Evolutionary conservation across 2,113 vertebrate species (phyloP).

Genomic region (Anoplopoma fimbria): DNA sequence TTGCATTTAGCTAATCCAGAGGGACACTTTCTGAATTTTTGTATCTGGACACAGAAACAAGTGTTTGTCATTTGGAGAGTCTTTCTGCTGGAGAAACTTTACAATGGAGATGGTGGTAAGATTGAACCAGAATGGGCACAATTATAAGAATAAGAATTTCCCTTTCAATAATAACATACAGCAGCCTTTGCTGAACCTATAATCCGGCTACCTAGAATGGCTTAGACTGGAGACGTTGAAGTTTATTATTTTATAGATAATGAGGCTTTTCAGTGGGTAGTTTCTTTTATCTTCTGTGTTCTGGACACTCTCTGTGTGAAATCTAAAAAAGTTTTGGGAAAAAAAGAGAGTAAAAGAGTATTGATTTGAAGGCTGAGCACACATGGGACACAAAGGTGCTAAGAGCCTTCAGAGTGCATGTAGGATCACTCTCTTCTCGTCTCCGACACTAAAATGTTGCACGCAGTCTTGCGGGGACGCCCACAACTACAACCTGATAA

Average conservation of each 20-base stretch:
- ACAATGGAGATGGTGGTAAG: background rate
- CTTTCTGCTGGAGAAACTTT: background rate
- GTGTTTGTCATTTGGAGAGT: background rate
- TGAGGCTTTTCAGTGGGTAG: background rate
- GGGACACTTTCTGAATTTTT: background rate
- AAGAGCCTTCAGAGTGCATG: conserved; percentile 74
- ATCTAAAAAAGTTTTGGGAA: conserved; percentile 46
- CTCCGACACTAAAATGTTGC: conserved; percentile 44
- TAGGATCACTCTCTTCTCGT: conserved; percentile 39
- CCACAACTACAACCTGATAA: conserved; percentile 69
- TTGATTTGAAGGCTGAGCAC: conserved; percentile 60
- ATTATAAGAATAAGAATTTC: background rate
- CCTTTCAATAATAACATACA: conserved; percentile 3
- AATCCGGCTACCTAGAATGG: background rate
- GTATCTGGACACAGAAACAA: background rate
- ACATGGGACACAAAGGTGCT: conserved; percentile 69
- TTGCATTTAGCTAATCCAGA: background rate
- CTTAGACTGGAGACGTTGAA: background rate
- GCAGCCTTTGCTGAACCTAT: background rate
- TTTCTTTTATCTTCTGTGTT: conserved; percentile 10
- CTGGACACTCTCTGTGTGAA: conserved; percentile 19
- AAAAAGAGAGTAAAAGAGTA: conserved; percentile 31
- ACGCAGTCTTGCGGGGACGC: conserved; percentile 50
- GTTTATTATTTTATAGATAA: background rate
- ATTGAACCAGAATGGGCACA: background rate